Evolutionary conservation across 2,888 invertebrate species (phyloP), one percentile per base, ranked within the genome.

Genomic region (Sepiola atlantica): DNA sequence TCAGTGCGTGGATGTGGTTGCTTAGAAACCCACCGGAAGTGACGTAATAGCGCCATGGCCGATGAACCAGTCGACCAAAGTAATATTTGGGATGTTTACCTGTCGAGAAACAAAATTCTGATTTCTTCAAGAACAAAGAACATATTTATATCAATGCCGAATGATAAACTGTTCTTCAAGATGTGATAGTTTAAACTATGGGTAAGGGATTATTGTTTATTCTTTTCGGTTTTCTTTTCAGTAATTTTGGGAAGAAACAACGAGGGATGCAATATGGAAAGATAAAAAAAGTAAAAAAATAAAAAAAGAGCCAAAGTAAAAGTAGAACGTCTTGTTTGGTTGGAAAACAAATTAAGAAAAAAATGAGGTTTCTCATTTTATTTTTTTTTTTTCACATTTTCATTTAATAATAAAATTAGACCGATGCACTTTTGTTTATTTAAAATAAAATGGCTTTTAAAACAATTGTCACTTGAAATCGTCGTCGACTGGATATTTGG

Each of bases 21-120:
- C 77, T 77, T 77, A 77, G 77, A 16, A 77, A 77, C 77, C n/a
- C 3, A 16, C 0, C 77, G 77, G 77, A 77, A 77, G 77, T 77
- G 77, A 77, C 77, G 77, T 77, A n/a, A 77, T 77, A 77, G 77
- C n/a, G n/a, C 32, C 77, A 77, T 77, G 77, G 77, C 77, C 32
- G 77, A 77, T 32, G 77, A 14, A 3, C n/a, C 32, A 12, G 77
- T 77, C 77, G 77, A 77, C 77, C n/a, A 32, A n/a, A 77, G n/a
- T 77, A 32, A 77, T 16, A n/a, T n/a, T 45, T n/a, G 77, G n/a
- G 77, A 77, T 77, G 77, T 77, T 77, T 77, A 77, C 77, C 77
- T 32, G 32, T 77, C 14, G n/a, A n/a, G 28, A 77, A 77, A n/a
- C 28, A 28, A 77, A 77, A 77, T n/a, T 28, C 10, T n/a, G 10